A percentile compares a stretch with the other conserved stretches of the same genome.
These are phyloP conservation scores for Chaetoderma sp. DNA, from an alignment of 2,888 invertebrate species.

Conservation along the genomic window DNA sequence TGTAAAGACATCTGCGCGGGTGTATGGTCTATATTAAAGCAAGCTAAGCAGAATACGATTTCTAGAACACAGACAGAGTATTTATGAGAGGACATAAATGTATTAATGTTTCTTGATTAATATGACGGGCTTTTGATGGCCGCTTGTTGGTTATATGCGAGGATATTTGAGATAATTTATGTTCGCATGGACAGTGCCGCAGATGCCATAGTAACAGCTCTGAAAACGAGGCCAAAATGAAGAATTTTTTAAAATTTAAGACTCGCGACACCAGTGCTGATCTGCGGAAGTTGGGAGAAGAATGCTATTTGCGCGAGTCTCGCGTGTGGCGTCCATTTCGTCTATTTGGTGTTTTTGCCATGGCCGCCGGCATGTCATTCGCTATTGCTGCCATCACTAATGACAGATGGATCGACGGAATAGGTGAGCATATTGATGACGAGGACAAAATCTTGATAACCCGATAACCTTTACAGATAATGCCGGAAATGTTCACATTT, in stretches of 20 bases:
- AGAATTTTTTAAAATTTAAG: constrained; percentile 62
- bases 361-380: constrained; percentile 49
- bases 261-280: constrained; percentile 56
- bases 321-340: constrained; percentile 60
- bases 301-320: constrained; percentile 57
- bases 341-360: constrained; percentile 54
- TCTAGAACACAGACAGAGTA: too few relatives aligned
- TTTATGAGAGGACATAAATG: too few relatives aligned
- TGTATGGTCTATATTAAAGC: too few relatives aligned
- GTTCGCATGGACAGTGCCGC: too few relatives aligned
- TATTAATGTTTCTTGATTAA: too few relatives aligned
- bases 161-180: too few relatives aligned
- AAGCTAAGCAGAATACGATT: too few relatives aligned
- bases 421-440: constrained; percentile 49
- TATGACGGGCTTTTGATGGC: too few relatives aligned
- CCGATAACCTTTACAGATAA: neutral
- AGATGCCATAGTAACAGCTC: neutral
- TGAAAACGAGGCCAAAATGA: constrained; percentile 45
- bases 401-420: constrained; percentile 50
- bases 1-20: too few relatives aligned
- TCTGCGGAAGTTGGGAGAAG: constrained; percentile 57
- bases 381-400: constrained; percentile 47
- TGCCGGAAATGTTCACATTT: neutral
- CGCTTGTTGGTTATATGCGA: too few relatives aligned
- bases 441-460: neutral